Conservation (phyloP, 2,113 vertebrate genomes). For the Zapus hudsonius region DNA sequence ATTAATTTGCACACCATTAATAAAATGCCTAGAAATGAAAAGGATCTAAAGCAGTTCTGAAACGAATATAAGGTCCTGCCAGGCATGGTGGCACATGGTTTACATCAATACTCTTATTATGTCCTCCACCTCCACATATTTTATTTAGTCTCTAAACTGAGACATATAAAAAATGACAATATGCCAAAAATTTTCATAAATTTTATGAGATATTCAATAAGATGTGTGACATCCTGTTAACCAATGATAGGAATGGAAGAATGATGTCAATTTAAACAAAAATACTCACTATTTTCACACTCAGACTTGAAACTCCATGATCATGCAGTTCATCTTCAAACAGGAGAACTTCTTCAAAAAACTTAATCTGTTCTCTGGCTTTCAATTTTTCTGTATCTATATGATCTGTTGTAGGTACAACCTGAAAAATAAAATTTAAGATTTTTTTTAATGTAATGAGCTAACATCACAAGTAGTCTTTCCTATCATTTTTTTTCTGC, state of each 20-base stretch:
- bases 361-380: constrained; percentile 96
- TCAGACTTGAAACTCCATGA: constrained; percentile 96
- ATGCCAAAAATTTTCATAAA: not conserved
- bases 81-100: too few species aligned
- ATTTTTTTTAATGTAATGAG: not conserved
- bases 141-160: too few species aligned
- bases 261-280: constrained; percentile 12
- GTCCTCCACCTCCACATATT: too few species aligned
- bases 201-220: not conserved
- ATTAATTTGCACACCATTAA: too few species aligned
- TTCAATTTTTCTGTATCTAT: constrained; percentile 97
- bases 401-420: constrained; percentile 91
- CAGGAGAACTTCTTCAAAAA: constrained; percentile 97
- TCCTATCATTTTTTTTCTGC: not conserved
- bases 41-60: too few species aligned
- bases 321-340: constrained; percentile 99
- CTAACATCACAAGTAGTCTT: not conserved
- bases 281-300: constrained; percentile 95
- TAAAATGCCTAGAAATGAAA: too few species aligned
- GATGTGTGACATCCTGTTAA: not conserved
- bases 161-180: too few species aligned
- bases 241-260: not conserved
- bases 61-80: too few species aligned
- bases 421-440: constrained; percentile 83
- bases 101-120: too few species aligned